Percentiles rank a stretch among this genome's conserved stretches.
Conservation (phyloP, 2,113 vertebrate genomes). For the Lichenostomus cassidix region DNA sequence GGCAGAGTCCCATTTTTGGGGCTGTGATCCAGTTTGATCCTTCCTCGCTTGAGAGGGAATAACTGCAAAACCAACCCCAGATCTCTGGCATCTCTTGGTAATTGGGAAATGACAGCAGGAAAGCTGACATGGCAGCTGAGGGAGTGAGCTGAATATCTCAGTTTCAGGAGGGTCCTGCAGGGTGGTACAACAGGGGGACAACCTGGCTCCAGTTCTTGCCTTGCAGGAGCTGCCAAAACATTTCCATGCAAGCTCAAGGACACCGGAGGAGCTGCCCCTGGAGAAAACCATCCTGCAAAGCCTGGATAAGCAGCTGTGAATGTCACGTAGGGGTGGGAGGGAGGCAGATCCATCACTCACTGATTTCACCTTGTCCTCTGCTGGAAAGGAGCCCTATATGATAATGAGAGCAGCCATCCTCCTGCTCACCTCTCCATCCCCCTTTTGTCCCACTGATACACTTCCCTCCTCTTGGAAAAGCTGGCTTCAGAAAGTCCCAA, state of each 20-base stretch:
- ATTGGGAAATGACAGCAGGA: not conserved
- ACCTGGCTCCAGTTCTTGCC: not conserved
- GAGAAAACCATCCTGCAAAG: not conserved
- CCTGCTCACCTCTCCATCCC: not conserved
- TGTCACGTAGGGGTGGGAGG: not conserved
- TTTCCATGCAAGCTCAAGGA: not conserved
- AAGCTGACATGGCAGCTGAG: not conserved
- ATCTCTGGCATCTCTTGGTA: not conserved
- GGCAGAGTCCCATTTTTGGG: not conserved
- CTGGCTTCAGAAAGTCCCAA: not conserved
- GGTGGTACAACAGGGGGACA: not conserved
- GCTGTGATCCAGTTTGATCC: not conserved
- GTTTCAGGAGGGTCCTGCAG: not conserved
- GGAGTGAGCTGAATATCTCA: not conserved
- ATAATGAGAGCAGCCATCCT: not conserved
- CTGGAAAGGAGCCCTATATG: not conserved
- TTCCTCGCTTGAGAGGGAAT: not conserved
- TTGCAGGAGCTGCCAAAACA: not conserved
- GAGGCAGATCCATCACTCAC: not conserved
- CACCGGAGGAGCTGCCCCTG: not conserved
- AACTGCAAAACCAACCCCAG: not conserved
- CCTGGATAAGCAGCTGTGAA: not conserved
- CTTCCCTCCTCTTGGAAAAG: not conserved
- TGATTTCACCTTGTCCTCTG: conserved; percentile 18
- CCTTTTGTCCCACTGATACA: not conserved